phyloP scores from a whole-genome alignment of 1,140 invertebrate species.

The Euwallacea fornicatus region DNA sequence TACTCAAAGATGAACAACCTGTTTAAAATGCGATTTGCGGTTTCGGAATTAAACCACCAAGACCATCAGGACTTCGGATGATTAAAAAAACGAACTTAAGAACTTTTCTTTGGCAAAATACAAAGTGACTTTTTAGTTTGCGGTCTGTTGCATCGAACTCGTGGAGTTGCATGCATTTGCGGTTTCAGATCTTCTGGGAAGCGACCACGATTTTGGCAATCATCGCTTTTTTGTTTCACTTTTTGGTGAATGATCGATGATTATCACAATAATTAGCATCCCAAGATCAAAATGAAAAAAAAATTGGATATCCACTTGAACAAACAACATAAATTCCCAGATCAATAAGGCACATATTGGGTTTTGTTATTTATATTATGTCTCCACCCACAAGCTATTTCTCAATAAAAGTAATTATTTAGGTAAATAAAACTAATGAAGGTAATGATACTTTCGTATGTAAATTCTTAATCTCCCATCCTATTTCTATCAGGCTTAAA shows the following conservation, averaged over 20 bases:
- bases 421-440: neutral
- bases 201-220: neutral
- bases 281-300: neutral
- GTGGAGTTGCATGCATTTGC: neutral
- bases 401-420: conserved; percentile 2
- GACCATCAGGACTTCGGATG: neutral
- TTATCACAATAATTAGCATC: neutral
- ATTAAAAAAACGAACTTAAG: neutral
- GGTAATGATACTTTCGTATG: neutral
- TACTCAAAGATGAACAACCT: conserved; percentile 1
- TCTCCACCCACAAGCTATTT: neutral
- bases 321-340: neutral
- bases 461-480: neutral
- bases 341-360: neutral
- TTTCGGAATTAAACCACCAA: conserved; percentile 1
- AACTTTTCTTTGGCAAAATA: no score
- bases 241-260: neutral
- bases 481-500: neutral
- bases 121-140: neutral
- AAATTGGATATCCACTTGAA: neutral
- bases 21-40: conserved; percentile 5
- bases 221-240: neutral
- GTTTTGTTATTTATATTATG: neutral
- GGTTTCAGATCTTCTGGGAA: neutral
- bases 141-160: neutral